Evolutionary conservation across 2,113 vertebrate genomes (phyloP).

Genomic region (Cephalopterus ornatus): DNA sequence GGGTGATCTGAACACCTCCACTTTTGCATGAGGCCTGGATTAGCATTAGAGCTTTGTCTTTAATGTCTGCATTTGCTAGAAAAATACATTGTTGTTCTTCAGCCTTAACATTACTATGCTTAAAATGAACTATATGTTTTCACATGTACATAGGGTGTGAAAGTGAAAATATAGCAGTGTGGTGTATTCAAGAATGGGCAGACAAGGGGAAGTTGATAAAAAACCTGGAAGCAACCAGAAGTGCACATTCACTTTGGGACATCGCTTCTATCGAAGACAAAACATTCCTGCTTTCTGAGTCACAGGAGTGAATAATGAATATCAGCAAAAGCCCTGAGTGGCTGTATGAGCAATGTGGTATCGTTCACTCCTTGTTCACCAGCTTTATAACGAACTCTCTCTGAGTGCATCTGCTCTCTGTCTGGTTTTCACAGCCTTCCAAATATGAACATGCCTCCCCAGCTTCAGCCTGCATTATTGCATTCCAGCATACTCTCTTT

Average conservation of each 20-base stretch:
- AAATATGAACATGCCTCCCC: background rate
- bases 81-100: background rate
- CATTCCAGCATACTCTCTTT: background rate
- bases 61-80: background rate
- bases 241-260: background rate
- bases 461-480: background rate
- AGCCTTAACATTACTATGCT: background rate
- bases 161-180: background rate
- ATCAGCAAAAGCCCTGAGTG: background rate
- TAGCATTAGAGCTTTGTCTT: background rate
- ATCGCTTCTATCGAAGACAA: background rate
- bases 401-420: background rate
- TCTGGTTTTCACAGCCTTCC: background rate
- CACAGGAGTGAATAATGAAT: background rate
- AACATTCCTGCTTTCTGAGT: background rate
- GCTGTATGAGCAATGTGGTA: accelerated
- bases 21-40: background rate
- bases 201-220: background rate
- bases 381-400: background rate
- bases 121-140: background rate
- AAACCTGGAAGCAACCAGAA: background rate
- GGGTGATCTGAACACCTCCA: background rate
- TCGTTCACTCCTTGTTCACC: background rate
- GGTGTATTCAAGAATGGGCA: background rate
- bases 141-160: background rate